Evolutionary conservation across 2,113 vertebrate genomes (phyloP).

Genomic region (Indri indri): DNA sequence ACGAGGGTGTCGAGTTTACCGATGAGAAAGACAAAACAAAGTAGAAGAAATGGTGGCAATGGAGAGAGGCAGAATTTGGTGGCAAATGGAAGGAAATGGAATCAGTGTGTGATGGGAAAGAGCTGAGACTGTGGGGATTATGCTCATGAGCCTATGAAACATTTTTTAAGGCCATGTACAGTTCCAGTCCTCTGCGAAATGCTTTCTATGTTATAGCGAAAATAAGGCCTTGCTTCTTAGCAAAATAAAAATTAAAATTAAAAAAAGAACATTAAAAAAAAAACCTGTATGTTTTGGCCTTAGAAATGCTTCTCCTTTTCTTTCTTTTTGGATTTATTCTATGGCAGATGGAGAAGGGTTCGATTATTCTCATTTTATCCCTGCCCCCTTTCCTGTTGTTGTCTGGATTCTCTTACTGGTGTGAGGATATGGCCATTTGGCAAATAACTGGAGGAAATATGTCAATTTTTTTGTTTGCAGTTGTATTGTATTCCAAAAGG

Average conservation of each 20-base stretch:
- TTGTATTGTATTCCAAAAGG: constrained; percentile 57
- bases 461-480: constrained; percentile 8
- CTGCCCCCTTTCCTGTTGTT: neutral
- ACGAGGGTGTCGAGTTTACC: constrained; percentile 63
- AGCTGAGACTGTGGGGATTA: neutral
- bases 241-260: neutral
- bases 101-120: constrained; percentile 54
- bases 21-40: constrained; percentile 73
- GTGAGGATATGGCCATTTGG: neutral
- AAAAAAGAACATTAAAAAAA: neutral
- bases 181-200: neutral
- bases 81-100: constrained; percentile 54
- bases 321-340: neutral
- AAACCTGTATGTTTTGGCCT: neutral
- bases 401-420: neutral
- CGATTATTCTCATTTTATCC: neutral
- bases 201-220: constrained; percentile 41
- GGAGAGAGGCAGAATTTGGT: constrained; percentile 38
- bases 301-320: constrained; percentile 8
- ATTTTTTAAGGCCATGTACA: constrained; percentile 18
- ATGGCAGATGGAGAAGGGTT: neutral
- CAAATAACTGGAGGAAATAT: constrained; percentile 20
- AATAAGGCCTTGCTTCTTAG: constrained; percentile 34
- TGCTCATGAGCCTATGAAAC: neutral
- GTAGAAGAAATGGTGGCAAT: neutral